Percentiles rank a stretch among this genome's conserved stretches.
Evolutionary conservation across 2,113 vertebrate species (phyloP).

Genomic region (Heptranchias perlo): DNA sequence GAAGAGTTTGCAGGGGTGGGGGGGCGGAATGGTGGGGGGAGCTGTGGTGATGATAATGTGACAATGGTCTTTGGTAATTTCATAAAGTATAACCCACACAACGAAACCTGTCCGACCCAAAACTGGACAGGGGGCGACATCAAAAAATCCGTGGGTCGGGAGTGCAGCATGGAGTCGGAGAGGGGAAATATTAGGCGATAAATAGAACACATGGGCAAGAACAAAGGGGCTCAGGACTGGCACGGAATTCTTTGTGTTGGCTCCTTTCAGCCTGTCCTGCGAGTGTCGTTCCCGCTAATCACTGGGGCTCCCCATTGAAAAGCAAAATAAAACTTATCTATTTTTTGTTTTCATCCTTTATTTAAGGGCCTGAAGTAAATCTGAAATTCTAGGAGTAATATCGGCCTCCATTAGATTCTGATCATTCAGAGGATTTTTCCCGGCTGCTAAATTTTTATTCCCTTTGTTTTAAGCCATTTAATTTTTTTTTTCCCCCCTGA

Average conservation of each 20-base stretch:
- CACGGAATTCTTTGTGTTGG: neutral
- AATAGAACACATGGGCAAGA: neutral
- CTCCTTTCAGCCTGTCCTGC: neutral
- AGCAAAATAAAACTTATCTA: neutral
- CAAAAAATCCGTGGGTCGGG: neutral
- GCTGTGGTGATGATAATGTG: neutral
- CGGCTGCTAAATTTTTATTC: neutral
- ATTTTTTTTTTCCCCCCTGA: neutral
- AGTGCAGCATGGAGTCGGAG: neutral
- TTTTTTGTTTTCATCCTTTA: neutral
- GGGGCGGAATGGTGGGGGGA: neutral
- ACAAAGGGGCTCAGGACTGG: neutral
- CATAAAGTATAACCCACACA: no score
- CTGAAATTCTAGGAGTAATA: neutral
- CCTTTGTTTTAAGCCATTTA: neutral
- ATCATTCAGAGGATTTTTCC: neutral
- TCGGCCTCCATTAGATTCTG: neutral
- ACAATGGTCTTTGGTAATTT: no score
- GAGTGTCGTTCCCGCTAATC: neutral
- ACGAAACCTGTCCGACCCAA: neutral
- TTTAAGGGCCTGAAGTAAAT: neutral
- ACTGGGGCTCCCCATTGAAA: no score
- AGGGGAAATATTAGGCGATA: neutral
- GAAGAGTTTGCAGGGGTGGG: neutral
- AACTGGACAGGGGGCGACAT: neutral